Base-by-base conservation (phyloP, 2,888 invertebrate species). In the Rhagonycha lutea region DNA sequence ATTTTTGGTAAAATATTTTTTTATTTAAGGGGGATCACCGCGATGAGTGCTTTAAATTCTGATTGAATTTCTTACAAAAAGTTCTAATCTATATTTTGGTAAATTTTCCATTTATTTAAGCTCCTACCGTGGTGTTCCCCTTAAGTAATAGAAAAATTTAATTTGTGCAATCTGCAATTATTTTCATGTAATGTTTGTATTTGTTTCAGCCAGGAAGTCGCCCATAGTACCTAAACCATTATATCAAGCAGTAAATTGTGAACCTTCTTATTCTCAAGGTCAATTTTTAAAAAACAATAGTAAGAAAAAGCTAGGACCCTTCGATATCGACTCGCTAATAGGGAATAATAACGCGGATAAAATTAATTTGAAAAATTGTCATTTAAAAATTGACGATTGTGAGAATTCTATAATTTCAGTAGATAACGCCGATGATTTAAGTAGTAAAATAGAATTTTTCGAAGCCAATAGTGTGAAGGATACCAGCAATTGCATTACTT, bases 171-270 rank as follows among this genome's bases (percentile, higher is more conserved):
- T 47, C 77, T 79, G 67, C 78, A 80, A 73, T 29, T 69, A 23
- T 61, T 62, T 61, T 24, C 61, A 28, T 29, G 29, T 76, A 14
- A 61, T 73, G 47, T 70, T 70, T 70, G 73, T 84, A 82, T 90
- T 90, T 90, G 90, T 90, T 90, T 86, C 89, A 91, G 90, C 90
- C 89, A 91, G 90, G 90, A 90, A 90, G 90, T 89, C 90, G 88
- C 89, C 89, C 88, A 88, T 90, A 90, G 88, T 88, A 87, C 86
- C 87, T 85, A 83, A 78, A 79, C 82, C 80, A 80, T 14, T 75
- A 77, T 72, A 72, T 77, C 76, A 72, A 69, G 69, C 74, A 63
- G 73, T 74, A 73, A 71, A 69, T 32, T 72, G 72, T 70, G 62
- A 73, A 74, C 60, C 78, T 79, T 62, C 80, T 75, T 29, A 65